Evolutionary conservation across 2,888 invertebrate species (phyloP).

Genomic region (Orthosia gracilis): DNA sequence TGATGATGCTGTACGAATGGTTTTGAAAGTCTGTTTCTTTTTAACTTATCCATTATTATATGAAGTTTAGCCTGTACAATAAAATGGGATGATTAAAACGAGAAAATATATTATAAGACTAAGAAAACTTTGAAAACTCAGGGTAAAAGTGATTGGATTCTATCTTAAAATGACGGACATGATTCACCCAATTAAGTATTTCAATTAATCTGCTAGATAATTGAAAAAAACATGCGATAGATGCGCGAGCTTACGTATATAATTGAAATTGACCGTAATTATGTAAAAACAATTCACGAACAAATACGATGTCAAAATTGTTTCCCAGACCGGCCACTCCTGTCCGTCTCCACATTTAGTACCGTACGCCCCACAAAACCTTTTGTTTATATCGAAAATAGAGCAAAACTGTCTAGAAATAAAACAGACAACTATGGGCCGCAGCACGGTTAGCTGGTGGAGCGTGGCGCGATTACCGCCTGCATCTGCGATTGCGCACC

Average conservation of each 20-base stretch:
- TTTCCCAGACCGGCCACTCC: not conserved
- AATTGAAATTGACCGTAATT: not conserved
- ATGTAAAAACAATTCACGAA: not conserved
- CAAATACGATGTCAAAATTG: not conserved
- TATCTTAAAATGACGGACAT: too few relatives aligned
- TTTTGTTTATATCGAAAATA: conserved; percentile 44
- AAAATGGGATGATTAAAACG: not conserved
- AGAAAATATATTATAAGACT: not conserved
- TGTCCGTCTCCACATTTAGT: not conserved
- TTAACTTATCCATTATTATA: too few relatives aligned
- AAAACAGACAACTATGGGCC: conserved; percentile 53
- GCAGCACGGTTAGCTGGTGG: conserved; percentile 82
- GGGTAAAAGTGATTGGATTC: not conserved
- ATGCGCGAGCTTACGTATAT: too few relatives aligned
- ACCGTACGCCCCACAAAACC: conserved; percentile 23
- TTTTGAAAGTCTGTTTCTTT: too few relatives aligned
- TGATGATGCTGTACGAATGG: too few relatives aligned
- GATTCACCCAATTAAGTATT: not conserved
- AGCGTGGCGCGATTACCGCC: conserved; percentile 74
- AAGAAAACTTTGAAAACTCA: too few relatives aligned
- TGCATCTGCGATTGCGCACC: conserved; percentile 68
- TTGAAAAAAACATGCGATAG: not conserved
- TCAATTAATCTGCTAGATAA: not conserved
- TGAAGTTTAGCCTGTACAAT: not conserved
- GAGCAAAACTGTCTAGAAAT: conserved; percentile 58